Conservation (phyloP, 2,797 vertebrate species). For the Perodicticus potto region DNA sequence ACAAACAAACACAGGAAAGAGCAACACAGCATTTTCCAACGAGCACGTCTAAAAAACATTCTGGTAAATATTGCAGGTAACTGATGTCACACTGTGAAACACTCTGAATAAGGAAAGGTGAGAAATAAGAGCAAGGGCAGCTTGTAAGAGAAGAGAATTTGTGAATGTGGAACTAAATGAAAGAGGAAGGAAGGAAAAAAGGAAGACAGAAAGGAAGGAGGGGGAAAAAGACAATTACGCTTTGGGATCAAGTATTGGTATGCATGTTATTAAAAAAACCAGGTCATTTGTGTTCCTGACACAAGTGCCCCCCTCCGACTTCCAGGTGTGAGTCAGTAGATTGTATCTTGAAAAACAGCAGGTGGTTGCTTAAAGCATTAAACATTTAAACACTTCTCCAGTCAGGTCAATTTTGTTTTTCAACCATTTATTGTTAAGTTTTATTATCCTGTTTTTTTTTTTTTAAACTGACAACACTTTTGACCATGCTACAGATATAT, state of each 20-base stretch:
- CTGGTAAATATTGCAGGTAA: background rate
- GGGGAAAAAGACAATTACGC: background rate
- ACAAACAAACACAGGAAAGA: background rate
- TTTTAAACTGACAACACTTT: background rate
- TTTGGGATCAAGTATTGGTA: background rate
- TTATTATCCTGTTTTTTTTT: background rate
- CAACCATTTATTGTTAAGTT: background rate
- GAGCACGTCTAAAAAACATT: background rate
- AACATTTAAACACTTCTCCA: background rate
- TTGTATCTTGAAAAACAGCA: background rate
- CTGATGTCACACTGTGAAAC: background rate
- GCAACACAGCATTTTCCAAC: background rate
- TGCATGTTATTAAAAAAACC: no score
- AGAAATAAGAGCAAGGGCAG: background rate
- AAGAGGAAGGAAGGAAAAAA: background rate
- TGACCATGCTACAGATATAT: background rate
- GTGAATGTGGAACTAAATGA: background rate
- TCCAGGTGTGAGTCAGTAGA: background rate
- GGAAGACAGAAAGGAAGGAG: background rate
- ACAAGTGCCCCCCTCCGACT: background rate
- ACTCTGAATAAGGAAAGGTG: background rate
- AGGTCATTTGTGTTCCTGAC: background rate
- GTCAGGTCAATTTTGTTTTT: background rate
- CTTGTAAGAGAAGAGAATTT: background rate
- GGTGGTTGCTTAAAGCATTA: background rate